Evolutionary conservation across 2,797 vertebrate species (phyloP).

Genomic region (Graptemys geographica): DNA sequence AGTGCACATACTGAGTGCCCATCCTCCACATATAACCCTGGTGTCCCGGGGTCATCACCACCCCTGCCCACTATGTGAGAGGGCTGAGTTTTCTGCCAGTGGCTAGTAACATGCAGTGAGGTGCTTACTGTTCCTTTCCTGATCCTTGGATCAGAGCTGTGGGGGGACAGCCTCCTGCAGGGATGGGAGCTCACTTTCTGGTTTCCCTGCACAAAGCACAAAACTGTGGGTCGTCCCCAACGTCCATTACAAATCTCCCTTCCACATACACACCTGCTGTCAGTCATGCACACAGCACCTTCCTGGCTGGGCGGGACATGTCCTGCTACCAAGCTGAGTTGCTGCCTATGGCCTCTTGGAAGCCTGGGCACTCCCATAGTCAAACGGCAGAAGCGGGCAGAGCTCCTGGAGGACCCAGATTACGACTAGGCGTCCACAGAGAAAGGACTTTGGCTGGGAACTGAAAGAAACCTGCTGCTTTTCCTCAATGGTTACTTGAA

Average conservation of each 20-base stretch:
- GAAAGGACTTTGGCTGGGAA: neutral
- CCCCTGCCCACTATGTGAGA: rapidly evolving
- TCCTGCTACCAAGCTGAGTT: neutral
- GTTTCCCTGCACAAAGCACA: neutral
- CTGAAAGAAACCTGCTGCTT: neutral
- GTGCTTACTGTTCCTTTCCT: neutral
- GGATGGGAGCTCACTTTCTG: neutral
- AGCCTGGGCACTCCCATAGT: neutral
- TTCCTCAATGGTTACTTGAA: neutral
- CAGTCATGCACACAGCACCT: neutral
- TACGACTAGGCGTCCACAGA: rapidly evolving
- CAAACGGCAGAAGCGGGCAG: neutral
- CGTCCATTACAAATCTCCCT: neutral
- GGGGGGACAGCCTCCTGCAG: neutral
- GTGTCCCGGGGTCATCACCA: neutral
- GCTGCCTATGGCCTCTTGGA: neutral
- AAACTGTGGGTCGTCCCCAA: neutral
- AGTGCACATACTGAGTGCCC: neutral
- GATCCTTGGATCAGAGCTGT: neutral
- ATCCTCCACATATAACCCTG: neutral
- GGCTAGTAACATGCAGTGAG: neutral
- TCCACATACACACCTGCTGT: rapidly evolving
- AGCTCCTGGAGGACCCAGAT: neutral
- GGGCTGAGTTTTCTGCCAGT: neutral
- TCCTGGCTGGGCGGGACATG: neutral